Conservation (phyloP, 2,888 invertebrate species). For the Axea sp. region DNA sequence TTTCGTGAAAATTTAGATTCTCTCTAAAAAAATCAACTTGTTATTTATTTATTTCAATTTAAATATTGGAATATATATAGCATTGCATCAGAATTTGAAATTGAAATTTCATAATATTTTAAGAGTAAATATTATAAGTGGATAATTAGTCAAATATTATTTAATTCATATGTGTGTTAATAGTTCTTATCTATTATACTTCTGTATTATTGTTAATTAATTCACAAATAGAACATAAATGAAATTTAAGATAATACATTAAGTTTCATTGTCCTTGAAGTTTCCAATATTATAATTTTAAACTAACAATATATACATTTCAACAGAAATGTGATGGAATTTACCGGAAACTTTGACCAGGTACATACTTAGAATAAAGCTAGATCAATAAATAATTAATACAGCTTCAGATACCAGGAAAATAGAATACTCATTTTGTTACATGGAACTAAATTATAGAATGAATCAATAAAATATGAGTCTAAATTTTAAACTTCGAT, state of each 20-base stretch:
- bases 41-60: too few species aligned
- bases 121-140: background rate
- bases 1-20: too few species aligned
- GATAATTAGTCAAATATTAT: background rate
- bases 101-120: background rate
- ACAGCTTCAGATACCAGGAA: background rate
- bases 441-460: conserved; percentile 6
- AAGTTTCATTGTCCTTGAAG: conserved; percentile 19
- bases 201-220: conserved; percentile 18
- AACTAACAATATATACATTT: conserved; percentile 25
- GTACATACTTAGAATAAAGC: conserved; percentile 11
- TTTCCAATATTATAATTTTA: conserved; percentile 26
- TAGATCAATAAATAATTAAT: conserved; percentile 13
- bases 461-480: conserved; percentile 7
- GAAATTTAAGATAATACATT: conserved; percentile 16
- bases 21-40: too few species aligned
- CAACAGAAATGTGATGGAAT: conserved; percentile 2
- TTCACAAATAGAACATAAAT: conserved; percentile 12
- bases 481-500: too few species aligned
- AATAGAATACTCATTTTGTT: conserved; percentile 10
- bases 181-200: conserved; percentile 2
- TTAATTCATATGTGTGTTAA: too few species aligned
- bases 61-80: too few species aligned
- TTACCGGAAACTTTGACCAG: conserved; percentile 2
- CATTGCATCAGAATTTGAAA: too few species aligned